Conservation (phyloP, 2,797 vertebrate genomes). For the Channa striata region DNA sequence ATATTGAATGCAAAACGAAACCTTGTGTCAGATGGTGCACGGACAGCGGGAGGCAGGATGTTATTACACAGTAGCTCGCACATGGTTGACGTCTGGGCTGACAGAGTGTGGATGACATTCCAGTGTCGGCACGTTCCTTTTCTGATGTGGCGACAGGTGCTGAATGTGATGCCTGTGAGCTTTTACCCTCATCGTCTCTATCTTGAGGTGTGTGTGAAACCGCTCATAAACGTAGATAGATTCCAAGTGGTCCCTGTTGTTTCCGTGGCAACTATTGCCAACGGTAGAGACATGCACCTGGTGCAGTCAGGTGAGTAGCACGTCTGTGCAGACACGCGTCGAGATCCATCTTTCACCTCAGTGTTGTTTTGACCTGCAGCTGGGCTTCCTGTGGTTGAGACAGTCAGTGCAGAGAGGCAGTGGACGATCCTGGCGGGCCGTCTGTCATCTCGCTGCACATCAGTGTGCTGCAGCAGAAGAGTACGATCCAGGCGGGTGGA, state of each 20-base stretch:
- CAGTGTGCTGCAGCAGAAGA: background rate
- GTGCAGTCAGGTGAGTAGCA: background rate
- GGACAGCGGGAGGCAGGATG: background rate
- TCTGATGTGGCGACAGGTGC: no score
- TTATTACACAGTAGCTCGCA: background rate
- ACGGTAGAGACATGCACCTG: background rate
- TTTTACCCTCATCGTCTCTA: no score
- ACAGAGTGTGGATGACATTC: no score
- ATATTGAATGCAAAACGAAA: background rate
- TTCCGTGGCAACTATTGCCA: constrained; percentile 9
- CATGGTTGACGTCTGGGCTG: background rate
- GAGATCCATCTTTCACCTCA: background rate
- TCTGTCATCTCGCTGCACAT: background rate
- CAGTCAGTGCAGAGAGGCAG: background rate
- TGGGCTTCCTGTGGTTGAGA: background rate
- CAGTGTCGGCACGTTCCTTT: no score
- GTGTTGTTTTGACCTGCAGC: constrained; percentile 22
- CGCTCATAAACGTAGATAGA: background rate
- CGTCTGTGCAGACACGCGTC: background rate
- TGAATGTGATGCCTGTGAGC: no score
- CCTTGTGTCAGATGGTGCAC: background rate
- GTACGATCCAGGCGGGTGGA: background rate
- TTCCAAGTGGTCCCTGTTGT: background rate
- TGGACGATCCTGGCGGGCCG: background rate
- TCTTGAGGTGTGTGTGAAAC: no score